Conservation (phyloP, 92 coral and sea anemone genomes). For the Porites rus region DNA sequence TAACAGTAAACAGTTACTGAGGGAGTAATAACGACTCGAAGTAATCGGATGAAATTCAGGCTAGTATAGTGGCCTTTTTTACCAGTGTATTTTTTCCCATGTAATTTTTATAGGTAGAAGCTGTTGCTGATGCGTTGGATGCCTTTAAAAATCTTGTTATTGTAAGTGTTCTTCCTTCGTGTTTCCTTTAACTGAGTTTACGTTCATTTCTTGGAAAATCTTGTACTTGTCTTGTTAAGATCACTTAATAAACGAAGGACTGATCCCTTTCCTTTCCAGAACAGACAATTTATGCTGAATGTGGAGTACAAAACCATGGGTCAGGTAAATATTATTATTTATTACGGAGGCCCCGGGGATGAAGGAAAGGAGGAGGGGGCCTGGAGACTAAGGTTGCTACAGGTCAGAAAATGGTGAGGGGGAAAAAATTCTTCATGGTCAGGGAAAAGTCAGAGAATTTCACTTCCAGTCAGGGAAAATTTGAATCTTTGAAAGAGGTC, state of each 20-base stretch:
- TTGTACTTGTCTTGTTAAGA: neutral
- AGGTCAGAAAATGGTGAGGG: no score
- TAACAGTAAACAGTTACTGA: no score
- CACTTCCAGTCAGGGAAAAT: no score
- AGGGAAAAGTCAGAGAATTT: no score
- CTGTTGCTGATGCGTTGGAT: constrained; percentile 78
- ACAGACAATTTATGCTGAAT: constrained; percentile 85
- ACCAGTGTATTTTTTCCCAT: neutral
- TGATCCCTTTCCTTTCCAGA: constrained; percentile 47
- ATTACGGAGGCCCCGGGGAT: neutral
- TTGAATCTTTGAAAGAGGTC: no score
- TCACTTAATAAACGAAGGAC: neutral
- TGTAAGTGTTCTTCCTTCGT: constrained; percentile 53
- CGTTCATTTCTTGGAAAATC: neutral
- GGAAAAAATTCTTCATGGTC: no score
- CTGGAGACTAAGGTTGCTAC: no score
- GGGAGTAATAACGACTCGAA: no score
- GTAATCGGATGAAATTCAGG: no score
- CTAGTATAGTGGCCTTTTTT: no score
- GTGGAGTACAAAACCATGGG: constrained; percentile 85
- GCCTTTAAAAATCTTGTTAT: constrained; percentile 76
- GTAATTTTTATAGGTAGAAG: constrained; percentile 69
- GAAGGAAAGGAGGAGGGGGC: no score
- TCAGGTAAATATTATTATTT: constrained; percentile 55
- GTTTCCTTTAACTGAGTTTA: neutral